Evolutionary conservation across 1,140 invertebrate genomes (phyloP).

Genomic region (Lithobius niger): DNA sequence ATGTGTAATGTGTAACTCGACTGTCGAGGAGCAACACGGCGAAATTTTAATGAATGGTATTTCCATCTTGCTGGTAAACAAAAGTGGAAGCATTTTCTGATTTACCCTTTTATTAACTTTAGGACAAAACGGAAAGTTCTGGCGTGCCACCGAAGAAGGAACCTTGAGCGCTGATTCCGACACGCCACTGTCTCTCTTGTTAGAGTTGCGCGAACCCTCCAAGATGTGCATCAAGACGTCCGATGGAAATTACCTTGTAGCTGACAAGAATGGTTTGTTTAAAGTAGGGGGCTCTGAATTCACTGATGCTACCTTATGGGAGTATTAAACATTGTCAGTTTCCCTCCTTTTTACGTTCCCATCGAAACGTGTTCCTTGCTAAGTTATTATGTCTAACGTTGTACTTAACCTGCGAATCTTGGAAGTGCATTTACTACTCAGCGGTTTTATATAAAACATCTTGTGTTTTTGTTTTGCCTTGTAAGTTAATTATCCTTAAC

Average conservation of each 20-base stretch:
- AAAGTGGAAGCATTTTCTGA: too few species aligned
- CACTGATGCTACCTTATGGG: conserved; percentile 76
- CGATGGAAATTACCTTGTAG: conserved; percentile 64
- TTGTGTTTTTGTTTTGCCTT: too few species aligned
- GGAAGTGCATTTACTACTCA: too few species aligned
- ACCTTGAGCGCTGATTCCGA: conserved; percentile 68
- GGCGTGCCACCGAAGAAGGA: conserved; percentile 73
- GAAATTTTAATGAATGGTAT: too few species aligned
- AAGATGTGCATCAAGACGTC: conserved; percentile 73
- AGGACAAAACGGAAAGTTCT: conserved; percentile 89
- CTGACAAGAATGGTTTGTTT: conserved; percentile 88
- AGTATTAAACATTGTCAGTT: conserved; percentile 68
- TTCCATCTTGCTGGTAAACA: too few species aligned
- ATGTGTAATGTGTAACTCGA: too few species aligned
- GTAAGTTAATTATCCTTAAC: too few species aligned
- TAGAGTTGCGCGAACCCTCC: conserved; percentile 83
- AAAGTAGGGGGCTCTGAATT: conserved; percentile 64
- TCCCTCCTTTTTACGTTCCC: background rate
- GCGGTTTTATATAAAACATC: too few species aligned
- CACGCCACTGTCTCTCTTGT: conserved; percentile 70
- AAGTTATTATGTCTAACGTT: too few species aligned
- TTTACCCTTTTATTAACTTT: too few species aligned
- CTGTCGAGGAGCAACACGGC: too few species aligned
- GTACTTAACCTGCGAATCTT: too few species aligned
- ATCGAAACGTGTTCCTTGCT: background rate